phyloP scores from a whole-genome alignment of 1,140 invertebrate species.

The Drosophila kohkoa region DNA sequence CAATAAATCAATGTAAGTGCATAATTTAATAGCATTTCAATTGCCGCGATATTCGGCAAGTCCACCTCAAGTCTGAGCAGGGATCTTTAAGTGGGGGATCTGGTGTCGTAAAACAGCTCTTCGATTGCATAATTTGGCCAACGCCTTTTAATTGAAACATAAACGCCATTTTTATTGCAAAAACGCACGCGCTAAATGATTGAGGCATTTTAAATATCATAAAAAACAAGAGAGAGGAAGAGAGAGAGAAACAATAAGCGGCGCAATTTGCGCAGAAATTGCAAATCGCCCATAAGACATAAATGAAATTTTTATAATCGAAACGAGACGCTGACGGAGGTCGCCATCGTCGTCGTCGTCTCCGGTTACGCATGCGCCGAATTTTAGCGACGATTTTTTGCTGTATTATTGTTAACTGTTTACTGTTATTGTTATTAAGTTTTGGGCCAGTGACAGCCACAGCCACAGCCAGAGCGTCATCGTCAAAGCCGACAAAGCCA shows the following conservation, averaged over 20 bases:
- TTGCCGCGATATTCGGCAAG: not conserved
- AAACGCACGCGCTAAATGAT: constrained; percentile 72
- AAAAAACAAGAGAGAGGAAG: not conserved
- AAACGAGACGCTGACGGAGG: constrained; percentile 55
- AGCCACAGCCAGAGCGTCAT: not conserved
- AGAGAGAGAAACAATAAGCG: constrained; percentile 15
- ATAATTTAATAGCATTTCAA: not conserved
- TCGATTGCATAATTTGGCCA: constrained; percentile 58
- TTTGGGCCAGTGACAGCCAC: constrained; percentile 58
- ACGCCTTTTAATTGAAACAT: constrained; percentile 77
- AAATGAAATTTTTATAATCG: constrained; percentile 83
- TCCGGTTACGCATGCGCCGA: constrained; percentile 40
- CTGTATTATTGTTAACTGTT: constrained; percentile 68
- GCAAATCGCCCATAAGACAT: constrained; percentile 79
- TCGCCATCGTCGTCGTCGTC: constrained; percentile 12
- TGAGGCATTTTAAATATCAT: constrained; percentile 56
- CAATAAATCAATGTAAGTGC: constrained; percentile 8
- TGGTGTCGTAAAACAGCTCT: constrained; percentile 18
- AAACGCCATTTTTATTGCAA: constrained; percentile 73
- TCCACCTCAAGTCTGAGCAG: not conserved
- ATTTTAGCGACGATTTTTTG: constrained; percentile 31
- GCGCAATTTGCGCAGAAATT: constrained; percentile 74
- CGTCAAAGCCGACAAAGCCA: constrained; percentile 44
- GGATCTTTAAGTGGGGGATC: not conserved
- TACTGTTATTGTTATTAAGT: constrained; percentile 78